Conservation (phyloP, 2,113 vertebrate species). For the Elephas maximus region DNA sequence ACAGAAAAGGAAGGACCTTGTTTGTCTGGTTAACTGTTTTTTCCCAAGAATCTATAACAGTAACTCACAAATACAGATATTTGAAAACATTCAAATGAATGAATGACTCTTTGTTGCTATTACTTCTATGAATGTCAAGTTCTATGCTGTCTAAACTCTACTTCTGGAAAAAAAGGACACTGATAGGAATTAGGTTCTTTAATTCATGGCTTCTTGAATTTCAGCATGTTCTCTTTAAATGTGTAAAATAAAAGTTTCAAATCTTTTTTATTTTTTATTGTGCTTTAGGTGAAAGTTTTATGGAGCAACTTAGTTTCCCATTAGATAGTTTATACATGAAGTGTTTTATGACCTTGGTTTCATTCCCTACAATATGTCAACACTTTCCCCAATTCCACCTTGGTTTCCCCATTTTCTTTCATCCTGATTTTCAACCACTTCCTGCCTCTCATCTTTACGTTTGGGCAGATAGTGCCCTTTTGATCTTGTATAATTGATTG, state of each 20-base stretch:
- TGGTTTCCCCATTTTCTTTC: no score
- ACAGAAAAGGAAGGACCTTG: background rate
- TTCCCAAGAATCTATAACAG: background rate
- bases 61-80: background rate
- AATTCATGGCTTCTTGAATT: background rate
- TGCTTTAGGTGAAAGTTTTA: no score
- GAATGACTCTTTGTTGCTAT: background rate
- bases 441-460: no score
- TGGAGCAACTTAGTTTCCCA: no score
- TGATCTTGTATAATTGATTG: no score
- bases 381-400: no score
- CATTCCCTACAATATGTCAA: no score
- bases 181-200: background rate
- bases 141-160: background rate
- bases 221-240: slow-evolving; percentile 1
- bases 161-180: background rate
- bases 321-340: no score
- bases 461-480: no score
- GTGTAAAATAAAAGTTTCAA: background rate
- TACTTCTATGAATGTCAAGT: background rate
- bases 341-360: no score
- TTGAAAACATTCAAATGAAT: background rate
- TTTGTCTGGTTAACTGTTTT: background rate
- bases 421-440: no score
- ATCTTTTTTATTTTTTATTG: no score